phyloP scores from a whole-genome alignment of 1,140 invertebrate species.

The Cyclargus thomasi region DNA sequence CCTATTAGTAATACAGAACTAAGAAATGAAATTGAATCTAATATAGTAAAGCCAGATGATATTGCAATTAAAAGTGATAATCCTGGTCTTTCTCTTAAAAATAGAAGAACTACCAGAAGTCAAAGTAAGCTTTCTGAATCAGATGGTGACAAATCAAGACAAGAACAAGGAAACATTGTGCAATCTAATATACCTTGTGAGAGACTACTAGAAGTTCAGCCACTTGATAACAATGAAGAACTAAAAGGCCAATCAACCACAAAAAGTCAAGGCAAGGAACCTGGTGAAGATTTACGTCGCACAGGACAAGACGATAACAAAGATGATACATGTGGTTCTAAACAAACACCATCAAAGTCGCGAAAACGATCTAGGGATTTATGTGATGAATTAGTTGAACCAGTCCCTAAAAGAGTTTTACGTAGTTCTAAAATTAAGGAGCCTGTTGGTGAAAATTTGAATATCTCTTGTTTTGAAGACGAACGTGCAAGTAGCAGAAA shows the following conservation, averaged over 20 bases:
- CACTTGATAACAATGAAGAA: background rate
- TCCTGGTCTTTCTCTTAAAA: background rate
- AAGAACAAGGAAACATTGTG: background rate
- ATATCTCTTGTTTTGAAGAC: background rate
- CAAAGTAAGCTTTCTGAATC: slow-evolving; percentile 12
- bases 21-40: background rate
- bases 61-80: background rate
- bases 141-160: background rate
- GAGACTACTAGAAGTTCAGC: background rate
- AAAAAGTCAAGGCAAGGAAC: background rate
- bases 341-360: background rate
- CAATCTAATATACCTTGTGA: background rate
- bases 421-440: slow-evolving; percentile 36
- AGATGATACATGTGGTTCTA: background rate
- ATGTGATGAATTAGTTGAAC: slow-evolving; percentile 16
- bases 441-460: slow-evolving; percentile 5
- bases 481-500: background rate
- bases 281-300: background rate
- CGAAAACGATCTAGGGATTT: slow-evolving; percentile 4
- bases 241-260: background rate
- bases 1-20: background rate
- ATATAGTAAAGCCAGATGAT: background rate
- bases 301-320: background rate
- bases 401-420: slow-evolving; percentile 39
- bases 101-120: slow-evolving; percentile 21